Base-by-base conservation (phyloP, 2,888 invertebrate species). In the Aphodius sticticus region DNA sequence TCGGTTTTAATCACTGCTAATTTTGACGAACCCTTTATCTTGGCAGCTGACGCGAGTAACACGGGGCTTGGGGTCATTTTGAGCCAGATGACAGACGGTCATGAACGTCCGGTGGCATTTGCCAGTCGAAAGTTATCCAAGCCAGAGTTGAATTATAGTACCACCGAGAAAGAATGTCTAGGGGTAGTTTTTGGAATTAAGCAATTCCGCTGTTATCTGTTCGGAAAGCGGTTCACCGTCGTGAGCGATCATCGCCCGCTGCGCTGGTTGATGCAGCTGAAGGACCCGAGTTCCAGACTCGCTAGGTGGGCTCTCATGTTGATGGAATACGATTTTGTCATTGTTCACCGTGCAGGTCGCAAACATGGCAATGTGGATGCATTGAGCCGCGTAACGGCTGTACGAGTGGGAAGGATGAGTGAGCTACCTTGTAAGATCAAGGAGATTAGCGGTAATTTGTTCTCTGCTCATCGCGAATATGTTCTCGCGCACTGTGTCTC, bases 211-310 rank as follows among this genome's bases (percentile, higher is more conserved):
- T 83, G 82, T 16, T 85, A 86, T 78, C 36, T 86, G 6, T 83
- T 82, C 71, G 85, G 85, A 6, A 78, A 80, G 37, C 79, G 79
- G 53, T 85, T 85, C 53, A 80, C 69, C 6, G 74, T 86, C 7
- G 79, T 84, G 6, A 85, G 83, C 0, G 85, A 85, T 81, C 84
- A 85, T 74, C 72, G 76, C 38, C 82, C 84, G 3, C 69, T 84
- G 37, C 15, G 72, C 4, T 85, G 83, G 82, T 70, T 84, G 3
- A 15, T 81, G 37, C 35, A 69, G 7, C 69, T 81, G 1, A 82
- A 81, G 36, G 83, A 84, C 70, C 82, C 83, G 3, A 81, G 80
- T 4, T 81, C 82, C 1, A 36, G 82, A 26, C 36, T 85, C 35
- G 78, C 81, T 7, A 36, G 84, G 4, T 85, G 84, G 84, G 76